phyloP scores from a whole-genome alignment of 2,113 vertebrate genomes.

The Nyctibius bracteatus region DNA sequence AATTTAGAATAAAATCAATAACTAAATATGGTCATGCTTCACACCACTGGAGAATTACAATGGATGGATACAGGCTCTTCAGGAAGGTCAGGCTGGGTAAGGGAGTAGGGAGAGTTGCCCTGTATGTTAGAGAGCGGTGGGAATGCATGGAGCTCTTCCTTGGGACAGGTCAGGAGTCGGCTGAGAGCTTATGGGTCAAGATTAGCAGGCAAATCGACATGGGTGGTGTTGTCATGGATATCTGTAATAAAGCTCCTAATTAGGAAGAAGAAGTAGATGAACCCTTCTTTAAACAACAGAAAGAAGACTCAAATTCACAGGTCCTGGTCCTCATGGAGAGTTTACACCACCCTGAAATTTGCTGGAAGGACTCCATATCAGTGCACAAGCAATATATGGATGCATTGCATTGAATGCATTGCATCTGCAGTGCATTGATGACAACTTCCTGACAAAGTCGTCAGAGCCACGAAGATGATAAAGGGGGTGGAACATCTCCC shows the following conservation, averaged over 20 bases:
- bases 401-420: neutral
- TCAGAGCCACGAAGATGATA: no score
- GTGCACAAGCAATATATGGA: neutral
- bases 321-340: neutral
- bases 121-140: neutral
- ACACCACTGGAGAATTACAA: neutral
- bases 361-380: rapidly evolving
- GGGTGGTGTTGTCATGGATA: neutral
- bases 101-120: neutral
- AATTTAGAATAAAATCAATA: neutral
- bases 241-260: neutral
- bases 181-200: neutral
- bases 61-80: no score
- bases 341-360: neutral
- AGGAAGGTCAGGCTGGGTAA: neutral
- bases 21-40: neutral
- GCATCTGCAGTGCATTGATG: neutral
- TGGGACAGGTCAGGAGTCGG: neutral
- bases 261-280: neutral
- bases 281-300: neutral
- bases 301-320: neutral
- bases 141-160: neutral
- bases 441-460: neutral
- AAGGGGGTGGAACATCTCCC: no score
- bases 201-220: neutral